Evolutionary conservation across 1,140 invertebrate genomes (phyloP), one percentile per base, ranked within the genome.

Genomic region (Drosophila jambulina): DNA sequence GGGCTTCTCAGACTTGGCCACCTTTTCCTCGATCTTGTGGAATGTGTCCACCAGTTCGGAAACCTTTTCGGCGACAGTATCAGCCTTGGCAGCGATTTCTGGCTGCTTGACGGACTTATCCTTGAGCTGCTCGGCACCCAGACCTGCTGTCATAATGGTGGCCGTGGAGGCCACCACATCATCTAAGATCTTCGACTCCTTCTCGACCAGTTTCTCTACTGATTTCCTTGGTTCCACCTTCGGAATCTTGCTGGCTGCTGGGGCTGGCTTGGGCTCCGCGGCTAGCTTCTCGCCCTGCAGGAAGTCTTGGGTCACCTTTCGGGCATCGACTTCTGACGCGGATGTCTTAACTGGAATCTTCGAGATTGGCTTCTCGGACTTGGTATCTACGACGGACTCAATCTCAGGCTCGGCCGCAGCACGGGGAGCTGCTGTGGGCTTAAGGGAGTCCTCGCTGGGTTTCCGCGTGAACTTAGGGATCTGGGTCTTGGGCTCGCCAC

Each of bases 261-360:
- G 76, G 0, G 62, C 45, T 59, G 76, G 6, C 34, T 91, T 91
- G 3, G 68, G 29, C 19, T 91, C 86, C 8, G 54, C 62, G 23
- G 51, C 75, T 19, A 80, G 43, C 19, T 90, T 77, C 29, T 91
- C 88, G 2, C 67, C 34, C 38, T 91, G 84, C 43, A 91, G 56
- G n/a, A 91, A 91, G 29, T 91, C 90, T 49, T 84, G 75, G 6
- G 90, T 91, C n/a, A 91, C 21, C 51, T 91, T 91, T 25, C 82
- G 71, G 23, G 82, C 49, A 48, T 91, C 90, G 2, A 69, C 46
- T 36, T 90, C 86, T 29, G 43, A 21, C 7, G 60, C 59, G 9
- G 60, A 58, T 21, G 65, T 79, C 45, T 88, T 88, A 0, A 90
- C 85, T 59, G 88, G 84, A 38, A 91, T 82, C 61, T 90, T 88